Evolutionary conservation across 1,140 invertebrate species (phyloP).

Genomic region (Brachionus manjavacas): DNA sequence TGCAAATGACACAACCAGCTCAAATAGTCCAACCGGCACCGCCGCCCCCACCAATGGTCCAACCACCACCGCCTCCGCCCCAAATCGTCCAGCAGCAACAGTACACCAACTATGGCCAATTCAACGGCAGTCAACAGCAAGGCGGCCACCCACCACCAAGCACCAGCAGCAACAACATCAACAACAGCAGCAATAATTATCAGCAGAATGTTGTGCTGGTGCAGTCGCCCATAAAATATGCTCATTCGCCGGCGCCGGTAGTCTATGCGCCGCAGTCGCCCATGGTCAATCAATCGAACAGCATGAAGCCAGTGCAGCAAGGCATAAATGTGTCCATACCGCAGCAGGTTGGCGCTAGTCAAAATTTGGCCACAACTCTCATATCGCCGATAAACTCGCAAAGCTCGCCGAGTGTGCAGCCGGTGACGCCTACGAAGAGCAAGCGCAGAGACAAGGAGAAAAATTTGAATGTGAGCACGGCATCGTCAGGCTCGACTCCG

Average conservation of each 20-base stretch:
- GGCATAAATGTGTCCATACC: slow-evolving; percentile 2
- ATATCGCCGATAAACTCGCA: slow-evolving; percentile 11
- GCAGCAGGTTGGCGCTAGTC: neutral
- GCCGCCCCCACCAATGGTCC: neutral
- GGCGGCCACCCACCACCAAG: too few species aligned
- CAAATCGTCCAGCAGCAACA: neutral
- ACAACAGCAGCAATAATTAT: neutral
- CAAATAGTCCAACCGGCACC: neutral
- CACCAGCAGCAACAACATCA: too few species aligned
- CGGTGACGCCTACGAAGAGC: neutral
- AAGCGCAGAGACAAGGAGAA: slow-evolving; percentile 5
- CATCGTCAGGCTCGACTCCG: neutral
- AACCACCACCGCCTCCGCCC: neutral
- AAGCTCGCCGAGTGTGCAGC: neutral
- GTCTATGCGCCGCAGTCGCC: neutral
- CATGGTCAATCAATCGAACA: neutral
- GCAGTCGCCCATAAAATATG: neutral
- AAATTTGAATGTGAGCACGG: neutral
- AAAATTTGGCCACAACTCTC: neutral
- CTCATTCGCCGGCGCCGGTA: neutral
- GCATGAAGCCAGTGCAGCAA: neutral
- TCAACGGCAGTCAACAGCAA: neutral
- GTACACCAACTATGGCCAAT: neutral
- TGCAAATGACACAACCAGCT: too few species aligned
- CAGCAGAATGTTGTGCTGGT: neutral